Evolutionary conservation across 2,888 invertebrate genomes (phyloP).

Genomic region (Acanthopleura granulata): DNA sequence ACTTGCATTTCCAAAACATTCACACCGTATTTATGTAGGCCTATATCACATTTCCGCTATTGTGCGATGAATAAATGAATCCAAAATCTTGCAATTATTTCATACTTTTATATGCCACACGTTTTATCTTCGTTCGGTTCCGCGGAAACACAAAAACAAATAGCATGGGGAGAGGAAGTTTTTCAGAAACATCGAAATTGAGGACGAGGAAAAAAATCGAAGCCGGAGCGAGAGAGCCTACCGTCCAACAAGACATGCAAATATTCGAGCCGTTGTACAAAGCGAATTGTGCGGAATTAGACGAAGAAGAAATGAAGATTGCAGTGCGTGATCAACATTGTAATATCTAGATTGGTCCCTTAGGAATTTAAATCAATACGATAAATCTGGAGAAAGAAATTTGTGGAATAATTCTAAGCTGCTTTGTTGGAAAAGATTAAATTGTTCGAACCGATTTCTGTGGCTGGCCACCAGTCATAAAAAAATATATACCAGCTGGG

Average conservation of each 20-base stretch:
- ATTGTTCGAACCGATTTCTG: too few species aligned
- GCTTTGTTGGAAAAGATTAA: background rate
- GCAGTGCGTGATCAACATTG: constrained; percentile 4
- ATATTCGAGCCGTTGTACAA: background rate
- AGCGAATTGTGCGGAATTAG: background rate
- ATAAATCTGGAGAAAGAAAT: background rate
- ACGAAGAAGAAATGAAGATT: constrained; percentile 8
- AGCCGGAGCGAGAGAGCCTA: background rate
- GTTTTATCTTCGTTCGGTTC: too few species aligned
- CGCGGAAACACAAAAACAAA: too few species aligned
- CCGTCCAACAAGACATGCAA: background rate
- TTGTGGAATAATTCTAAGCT: background rate
- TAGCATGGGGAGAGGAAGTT: too few species aligned
- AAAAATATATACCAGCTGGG: too few species aligned
- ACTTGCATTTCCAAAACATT: too few species aligned
- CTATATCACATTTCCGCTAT: too few species aligned
- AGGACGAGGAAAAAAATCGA: background rate
- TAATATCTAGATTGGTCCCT: background rate
- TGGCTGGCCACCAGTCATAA: too few species aligned
- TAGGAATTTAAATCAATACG: constrained; percentile 4
- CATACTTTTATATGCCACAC: too few species aligned
- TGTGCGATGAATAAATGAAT: too few species aligned
- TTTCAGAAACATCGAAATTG: background rate
- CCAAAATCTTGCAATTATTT: too few species aligned
- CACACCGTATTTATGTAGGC: too few species aligned